Percentiles rank a stretch among this genome's conserved stretches.
These are phyloP conservation scores for Tipula unca DNA, from an alignment of 2,888 invertebrate genomes.

Conservation along the genomic window DNA sequence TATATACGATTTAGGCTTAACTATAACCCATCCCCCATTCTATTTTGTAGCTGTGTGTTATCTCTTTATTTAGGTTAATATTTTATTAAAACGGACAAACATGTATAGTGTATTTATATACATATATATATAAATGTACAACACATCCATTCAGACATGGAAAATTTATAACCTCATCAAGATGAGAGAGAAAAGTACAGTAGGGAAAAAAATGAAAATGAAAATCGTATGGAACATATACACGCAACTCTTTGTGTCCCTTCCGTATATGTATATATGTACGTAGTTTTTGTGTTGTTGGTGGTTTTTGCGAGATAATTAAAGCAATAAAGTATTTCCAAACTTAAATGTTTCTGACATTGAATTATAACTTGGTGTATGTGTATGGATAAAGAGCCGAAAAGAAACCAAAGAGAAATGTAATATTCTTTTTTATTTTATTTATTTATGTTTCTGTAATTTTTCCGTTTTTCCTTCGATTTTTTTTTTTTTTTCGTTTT, in stretches of 20 bases:
- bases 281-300: background rate
- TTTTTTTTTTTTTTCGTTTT: background rate
- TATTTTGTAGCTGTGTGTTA: background rate
- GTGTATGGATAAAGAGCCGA: background rate
- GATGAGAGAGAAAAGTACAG: background rate
- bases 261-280: background rate
- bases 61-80: background rate
- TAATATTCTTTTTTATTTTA: background rate
- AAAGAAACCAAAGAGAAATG: background rate
- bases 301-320: background rate
- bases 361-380: background rate
- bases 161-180: conserved; percentile 14
- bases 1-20: background rate
- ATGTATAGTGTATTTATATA: background rate
- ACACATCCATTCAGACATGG: background rate
- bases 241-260: background rate
- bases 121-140: too few relatives aligned
- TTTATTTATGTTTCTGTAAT: background rate
- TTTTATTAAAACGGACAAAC: background rate
- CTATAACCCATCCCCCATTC: background rate
- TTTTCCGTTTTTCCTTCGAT: background rate
- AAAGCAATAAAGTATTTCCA: background rate
- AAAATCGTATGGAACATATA: background rate
- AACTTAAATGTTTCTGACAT: conserved; percentile 8
- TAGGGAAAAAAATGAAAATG: background rate